phyloP scores from a whole-genome alignment of 2,113 vertebrate genomes.

The Elephantulus edwardii region DNA sequence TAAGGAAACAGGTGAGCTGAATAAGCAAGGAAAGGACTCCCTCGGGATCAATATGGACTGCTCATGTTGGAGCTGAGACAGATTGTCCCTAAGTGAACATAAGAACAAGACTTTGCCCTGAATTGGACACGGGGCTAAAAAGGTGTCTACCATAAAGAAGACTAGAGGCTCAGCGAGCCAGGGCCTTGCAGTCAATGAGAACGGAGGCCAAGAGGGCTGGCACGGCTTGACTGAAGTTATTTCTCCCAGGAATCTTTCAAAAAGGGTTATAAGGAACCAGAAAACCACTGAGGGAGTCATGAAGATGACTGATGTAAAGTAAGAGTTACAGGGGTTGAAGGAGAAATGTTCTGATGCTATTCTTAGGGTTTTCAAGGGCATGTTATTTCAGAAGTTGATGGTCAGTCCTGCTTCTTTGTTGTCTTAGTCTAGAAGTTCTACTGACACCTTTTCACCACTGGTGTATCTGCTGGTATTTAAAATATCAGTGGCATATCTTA shows the following conservation, averaged over 20 bases:
- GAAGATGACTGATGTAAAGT: not conserved
- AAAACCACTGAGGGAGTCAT: not conserved
- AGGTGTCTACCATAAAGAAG: not conserved
- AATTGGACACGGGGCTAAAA: constrained; percentile 28
- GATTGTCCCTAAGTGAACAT: constrained; percentile 1
- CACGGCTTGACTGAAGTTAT: not conserved
- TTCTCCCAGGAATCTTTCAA: constrained; percentile 42
- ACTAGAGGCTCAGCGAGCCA: not conserved
- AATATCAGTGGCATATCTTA: too few species aligned
- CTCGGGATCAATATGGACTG: not conserved
- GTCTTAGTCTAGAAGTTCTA: too few species aligned
- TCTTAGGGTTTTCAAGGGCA: too few species aligned
- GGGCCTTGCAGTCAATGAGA: not conserved
- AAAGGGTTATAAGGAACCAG: not conserved
- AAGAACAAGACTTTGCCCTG: not conserved
- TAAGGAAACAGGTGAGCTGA: not conserved
- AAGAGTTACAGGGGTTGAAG: not conserved
- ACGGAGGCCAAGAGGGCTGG: not conserved
- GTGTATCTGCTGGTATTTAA: too few species aligned
- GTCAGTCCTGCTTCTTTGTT: too few species aligned
- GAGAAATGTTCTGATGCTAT: too few species aligned
- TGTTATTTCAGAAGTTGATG: too few species aligned
- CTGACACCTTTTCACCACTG: too few species aligned
- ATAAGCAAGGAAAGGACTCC: constrained; percentile 19
- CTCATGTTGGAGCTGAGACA: not conserved